Conservation (phyloP, 2,797 vertebrate genomes). For the Mus caroli region DNA sequence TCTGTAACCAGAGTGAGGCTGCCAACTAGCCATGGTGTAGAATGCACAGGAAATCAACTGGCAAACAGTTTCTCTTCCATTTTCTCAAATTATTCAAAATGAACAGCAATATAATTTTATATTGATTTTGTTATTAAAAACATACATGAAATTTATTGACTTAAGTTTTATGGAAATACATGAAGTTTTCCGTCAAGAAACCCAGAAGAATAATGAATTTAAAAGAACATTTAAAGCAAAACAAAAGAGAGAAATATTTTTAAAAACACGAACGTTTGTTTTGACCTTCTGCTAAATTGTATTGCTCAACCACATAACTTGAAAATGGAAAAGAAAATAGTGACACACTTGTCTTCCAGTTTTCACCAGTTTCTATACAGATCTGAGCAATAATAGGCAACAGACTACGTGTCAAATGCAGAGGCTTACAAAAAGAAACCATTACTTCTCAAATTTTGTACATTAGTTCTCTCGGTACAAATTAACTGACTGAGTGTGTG, state of each 20-base stretch:
- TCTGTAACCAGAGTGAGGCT: not conserved
- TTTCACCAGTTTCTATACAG: constrained; percentile 21
- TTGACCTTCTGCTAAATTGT: constrained; percentile 68
- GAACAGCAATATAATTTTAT: constrained; percentile 23
- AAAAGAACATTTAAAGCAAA: constrained; percentile 63
- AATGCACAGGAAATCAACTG: constrained; percentile 15
- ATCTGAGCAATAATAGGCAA: not conserved
- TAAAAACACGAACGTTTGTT: constrained; percentile 58
- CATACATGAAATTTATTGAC: constrained; percentile 40
- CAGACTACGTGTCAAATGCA: not conserved
- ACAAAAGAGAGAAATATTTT: constrained; percentile 25
- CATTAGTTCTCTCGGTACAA: not conserved
- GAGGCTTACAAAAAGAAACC: not conserved
- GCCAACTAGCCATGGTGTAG: not conserved
- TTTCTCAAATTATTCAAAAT: constrained; percentile 58
- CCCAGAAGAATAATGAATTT: constrained; percentile 30
- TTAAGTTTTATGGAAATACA: constrained; percentile 65
- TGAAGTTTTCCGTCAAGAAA: constrained; percentile 18
- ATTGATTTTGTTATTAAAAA: constrained; percentile 61
- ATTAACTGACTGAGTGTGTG: not conserved
- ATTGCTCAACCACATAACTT: constrained; percentile 46
- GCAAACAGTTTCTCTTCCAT: constrained; percentile 52
- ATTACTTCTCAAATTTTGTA: not conserved
- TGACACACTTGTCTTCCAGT: constrained; percentile 6
- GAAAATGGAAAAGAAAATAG: constrained; percentile 44